phyloP scores from a whole-genome alignment of 2,113 vertebrate species.

The Cyprinodon tularosa region DNA sequence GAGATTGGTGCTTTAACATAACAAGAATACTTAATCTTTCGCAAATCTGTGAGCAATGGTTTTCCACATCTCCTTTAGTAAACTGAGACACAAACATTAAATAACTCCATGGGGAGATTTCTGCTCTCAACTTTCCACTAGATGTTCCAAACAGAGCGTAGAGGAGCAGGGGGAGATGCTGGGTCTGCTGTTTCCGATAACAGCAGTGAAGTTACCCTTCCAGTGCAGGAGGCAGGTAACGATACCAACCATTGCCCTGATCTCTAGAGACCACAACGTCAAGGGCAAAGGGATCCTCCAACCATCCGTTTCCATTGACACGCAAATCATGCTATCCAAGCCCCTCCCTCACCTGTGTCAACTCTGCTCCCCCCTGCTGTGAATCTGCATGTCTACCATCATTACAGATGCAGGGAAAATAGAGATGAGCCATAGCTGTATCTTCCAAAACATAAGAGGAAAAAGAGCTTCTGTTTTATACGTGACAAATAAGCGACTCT shows the following conservation, averaged over 20 bases:
- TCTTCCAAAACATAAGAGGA: slow-evolving; percentile 51
- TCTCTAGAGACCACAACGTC: slow-evolving; percentile 68
- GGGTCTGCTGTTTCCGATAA: slow-evolving; percentile 48
- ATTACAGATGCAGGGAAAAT: slow-evolving; percentile 53
- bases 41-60: too few species aligned
- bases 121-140: slow-evolving; percentile 47
- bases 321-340: slow-evolving; percentile 71
- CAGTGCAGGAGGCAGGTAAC: slow-evolving; percentile 43
- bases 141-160: slow-evolving; percentile 22
- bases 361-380: slow-evolving; percentile 55
- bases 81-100: slow-evolving; percentile 50
- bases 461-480: slow-evolving; percentile 45
- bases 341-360: slow-evolving; percentile 62
- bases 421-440: slow-evolving; percentile 52
- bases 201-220: slow-evolving; percentile 32
- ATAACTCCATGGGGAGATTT: slow-evolving; percentile 54
- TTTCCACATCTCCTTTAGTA: neutral
- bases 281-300: slow-evolving; percentile 74
- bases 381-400: slow-evolving; percentile 62
- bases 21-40: too few species aligned
- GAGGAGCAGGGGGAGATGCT: slow-evolving; percentile 30
- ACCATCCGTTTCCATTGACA: slow-evolving; percentile 76
- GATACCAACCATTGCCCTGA: slow-evolving; percentile 60
- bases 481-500: slow-evolving; percentile 32
- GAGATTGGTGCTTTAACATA: too few species aligned